These are phyloP conservation scores for Amblyjoppa fuscipennis DNA, from an alignment of 2,888 invertebrate genomes.

Conservation along the genomic window DNA sequence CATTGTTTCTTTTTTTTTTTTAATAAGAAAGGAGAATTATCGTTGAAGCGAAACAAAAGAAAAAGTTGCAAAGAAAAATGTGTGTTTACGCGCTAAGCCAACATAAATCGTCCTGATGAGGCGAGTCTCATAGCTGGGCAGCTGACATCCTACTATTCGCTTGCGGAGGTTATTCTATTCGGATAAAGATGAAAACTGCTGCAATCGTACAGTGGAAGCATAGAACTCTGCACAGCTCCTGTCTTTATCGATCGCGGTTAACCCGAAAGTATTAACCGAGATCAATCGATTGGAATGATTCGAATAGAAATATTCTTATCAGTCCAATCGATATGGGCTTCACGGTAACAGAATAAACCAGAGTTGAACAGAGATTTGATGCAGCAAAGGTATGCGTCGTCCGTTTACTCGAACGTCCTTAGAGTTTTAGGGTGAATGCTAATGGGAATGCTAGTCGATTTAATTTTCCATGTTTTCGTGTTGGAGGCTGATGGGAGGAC, in stretches of 20 bases:
- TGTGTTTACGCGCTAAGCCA: slow-evolving; percentile 5
- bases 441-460: background rate
- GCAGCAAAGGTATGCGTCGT: background rate
- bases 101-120: background rate
- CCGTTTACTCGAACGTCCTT: background rate
- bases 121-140: background rate
- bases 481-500: background rate
- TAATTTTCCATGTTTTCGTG: background rate
- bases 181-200: slow-evolving; percentile 11
- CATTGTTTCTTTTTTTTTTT: slow-evolving; percentile 70
- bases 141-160: slow-evolving; percentile 3
- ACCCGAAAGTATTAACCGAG: background rate
- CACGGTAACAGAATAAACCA: too few relatives aligned
- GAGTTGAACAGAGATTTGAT: background rate
- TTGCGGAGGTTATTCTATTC: background rate
- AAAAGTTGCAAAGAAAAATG: slow-evolving; percentile 5
- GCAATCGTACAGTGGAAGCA: background rate
- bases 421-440: background rate
- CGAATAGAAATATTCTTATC: too few relatives aligned
- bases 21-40: background rate
- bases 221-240: background rate
- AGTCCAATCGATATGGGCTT: background rate
- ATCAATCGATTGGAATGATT: too few relatives aligned
- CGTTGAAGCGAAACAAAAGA: slow-evolving; percentile 3
- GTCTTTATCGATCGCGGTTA: background rate